Base-by-base conservation (phyloP, 2,113 vertebrate genomes). In the Bombycilla garrulus region DNA sequence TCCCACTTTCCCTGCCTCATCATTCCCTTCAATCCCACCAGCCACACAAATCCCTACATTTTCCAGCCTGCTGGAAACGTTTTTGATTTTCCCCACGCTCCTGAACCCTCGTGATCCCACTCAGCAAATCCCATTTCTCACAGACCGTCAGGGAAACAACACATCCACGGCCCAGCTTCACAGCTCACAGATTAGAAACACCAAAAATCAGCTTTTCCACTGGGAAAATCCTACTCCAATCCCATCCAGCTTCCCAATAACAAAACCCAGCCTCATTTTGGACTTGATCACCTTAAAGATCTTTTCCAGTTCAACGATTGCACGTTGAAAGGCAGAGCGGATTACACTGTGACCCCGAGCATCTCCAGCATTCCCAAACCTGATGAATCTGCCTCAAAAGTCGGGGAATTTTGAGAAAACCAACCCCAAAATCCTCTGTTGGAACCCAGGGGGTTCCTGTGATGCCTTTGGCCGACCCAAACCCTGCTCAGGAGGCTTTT, bases 321-420 rank as follows among this genome's bases (percentile, higher is more conserved):
- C 11, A 4, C 47, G 42, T 42, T 6, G 9, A 15, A 60, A 48
- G 14, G 61, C 71, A 66, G 72, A 66, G 58, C 19, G 1, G 3
- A 35, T 19, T 47, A 9, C 11, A 0, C 33, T 26, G n/a, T 20
- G 53, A 60, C 45, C 57, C 10, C 2, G 0, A 60, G 64, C 5
- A 17, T 25, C 60, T 79, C 5, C 77, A n/a, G 40, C 61, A 5
- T 38, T 11, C 24, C 42, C n/a, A 72, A 89, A 70, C 2, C n/a
- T 0, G 5, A 16, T 53, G 4, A 7, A 20, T 88, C 17, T 8
- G 5, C 1, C 50, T 1, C 38, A 38, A 9, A 78, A 78, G 11
- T 10, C 28, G 5, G 0, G 12, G 19, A 9, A 61, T 48, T 24
- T 10, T 2, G 35, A 26, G 0, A 4, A 40, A 48, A 17, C 8